These are phyloP conservation scores for Alitta virens DNA, from an alignment of 2,888 invertebrate species.

Conservation along the genomic window DNA sequence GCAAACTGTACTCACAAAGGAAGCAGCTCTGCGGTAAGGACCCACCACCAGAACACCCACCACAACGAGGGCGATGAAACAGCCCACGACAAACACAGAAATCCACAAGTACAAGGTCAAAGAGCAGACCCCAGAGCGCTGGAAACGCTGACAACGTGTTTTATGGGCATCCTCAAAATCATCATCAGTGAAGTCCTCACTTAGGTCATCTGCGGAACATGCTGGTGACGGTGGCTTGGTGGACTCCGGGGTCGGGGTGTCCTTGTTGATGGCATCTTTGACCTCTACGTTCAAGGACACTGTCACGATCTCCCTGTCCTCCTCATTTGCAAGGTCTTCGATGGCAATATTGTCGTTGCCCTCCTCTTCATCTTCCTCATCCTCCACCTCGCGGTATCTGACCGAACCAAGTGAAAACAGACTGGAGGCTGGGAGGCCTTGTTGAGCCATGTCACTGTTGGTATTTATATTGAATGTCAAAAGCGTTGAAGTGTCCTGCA, in stretches of 20 bases:
- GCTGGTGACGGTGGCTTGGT: neutral
- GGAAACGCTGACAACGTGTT: neutral
- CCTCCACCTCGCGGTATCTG: too few species aligned
- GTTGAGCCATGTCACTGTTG: too few species aligned
- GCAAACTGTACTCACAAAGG: constrained; percentile 17
- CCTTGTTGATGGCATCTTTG: neutral
- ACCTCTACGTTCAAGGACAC: neutral
- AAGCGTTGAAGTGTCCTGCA: too few species aligned
- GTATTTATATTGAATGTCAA: too few species aligned
- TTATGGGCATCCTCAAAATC: constrained; percentile 1
- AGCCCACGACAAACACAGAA: constrained; percentile 18
- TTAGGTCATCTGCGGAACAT: constrained; percentile 6
- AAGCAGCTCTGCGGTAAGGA: constrained; percentile 18
- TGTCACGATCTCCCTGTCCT: neutral
- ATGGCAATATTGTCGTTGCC: too few species aligned
- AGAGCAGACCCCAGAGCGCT: constrained; percentile 14
- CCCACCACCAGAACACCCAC: constrained; percentile 25
- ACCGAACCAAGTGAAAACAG: too few species aligned
- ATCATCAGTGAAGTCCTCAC: constrained; percentile 5
- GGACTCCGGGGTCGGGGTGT: too few species aligned
- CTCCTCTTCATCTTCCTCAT: too few species aligned
- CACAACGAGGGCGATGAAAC: constrained; percentile 21
- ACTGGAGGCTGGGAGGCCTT: too few species aligned
- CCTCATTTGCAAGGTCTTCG: neutral
- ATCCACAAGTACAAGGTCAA: constrained; percentile 23